Base-by-base conservation (phyloP, 2,797 vertebrate species). In the Lithobates sylvaticus region DNA sequence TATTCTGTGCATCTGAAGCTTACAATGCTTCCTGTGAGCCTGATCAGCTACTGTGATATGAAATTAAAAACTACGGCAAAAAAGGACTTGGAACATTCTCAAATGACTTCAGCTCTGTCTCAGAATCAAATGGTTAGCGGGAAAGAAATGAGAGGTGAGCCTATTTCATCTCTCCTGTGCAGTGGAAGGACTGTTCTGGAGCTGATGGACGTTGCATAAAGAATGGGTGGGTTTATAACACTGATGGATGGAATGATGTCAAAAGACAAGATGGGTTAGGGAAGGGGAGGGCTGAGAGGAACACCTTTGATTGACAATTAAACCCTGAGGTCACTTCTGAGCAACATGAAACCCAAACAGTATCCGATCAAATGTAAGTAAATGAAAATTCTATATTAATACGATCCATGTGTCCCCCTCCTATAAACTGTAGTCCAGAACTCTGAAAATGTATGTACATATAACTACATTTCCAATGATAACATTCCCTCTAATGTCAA, bases 181-280 rank as follows among this genome's bases (percentile, higher is more conserved):
- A 77, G 72, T 88, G 88, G 21, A 87, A 76, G 89, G 88, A 86
- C 9, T 83, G 76, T 89, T 80, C 87, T 90, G 89, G 88, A 89
- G 88, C 89, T 89, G 90, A 89, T 87, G 90, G 34, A 86, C 89
- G 88, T 89, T 90, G 90, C 90, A 89, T 86, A n/a, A 90, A 88
- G 88, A 89, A 89, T 91, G 91, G 91, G 90, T 91, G 91, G 91
- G 89, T 91, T 91, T 91, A 89, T 81, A 88, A 85, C 88, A 83
- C 84, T 91, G 89, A 91, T 91, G 92, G 91, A 91, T 88, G 88
- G 88, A 91, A 90, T 88, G 91, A 91, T 93, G 91, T 91, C 91
- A 88, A 89, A 91, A 90, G 89, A 88, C 89, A 89, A 86, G 88
- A 85, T 86, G 89, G 89, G 81, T 88, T 82, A 89, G 2, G 90